Percentiles rank a stretch among this genome's conserved stretches.
Evolutionary conservation across 2,888 invertebrate species (phyloP).

Genomic region (Acleris cristana): DNA sequence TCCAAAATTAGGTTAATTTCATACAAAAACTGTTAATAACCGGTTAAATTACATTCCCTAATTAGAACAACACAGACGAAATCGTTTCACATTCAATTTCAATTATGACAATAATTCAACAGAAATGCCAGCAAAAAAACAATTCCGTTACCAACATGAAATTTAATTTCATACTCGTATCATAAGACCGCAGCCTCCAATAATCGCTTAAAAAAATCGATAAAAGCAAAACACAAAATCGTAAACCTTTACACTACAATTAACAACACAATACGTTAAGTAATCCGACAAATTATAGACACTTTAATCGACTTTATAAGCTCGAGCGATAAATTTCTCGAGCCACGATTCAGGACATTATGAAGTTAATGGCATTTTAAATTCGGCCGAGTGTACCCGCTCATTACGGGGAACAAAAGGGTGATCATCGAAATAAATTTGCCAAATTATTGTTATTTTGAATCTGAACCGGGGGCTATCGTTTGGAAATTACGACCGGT

Average conservation of each 20-base stretch:
- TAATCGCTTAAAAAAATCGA: background rate
- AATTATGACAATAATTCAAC: too few relatives aligned
- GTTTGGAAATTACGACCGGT: constrained; percentile 46
- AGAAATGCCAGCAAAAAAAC: too few relatives aligned
- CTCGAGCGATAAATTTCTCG: constrained; percentile 39
- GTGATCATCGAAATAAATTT: constrained; percentile 76
- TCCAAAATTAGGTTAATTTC: too few relatives aligned
- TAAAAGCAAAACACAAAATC: constrained; percentile 18
- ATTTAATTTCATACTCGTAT: too few relatives aligned
- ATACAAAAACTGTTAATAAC: too few relatives aligned
- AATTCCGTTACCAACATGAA: too few relatives aligned
- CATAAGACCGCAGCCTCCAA: background rate
- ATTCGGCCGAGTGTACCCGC: constrained; percentile 57
- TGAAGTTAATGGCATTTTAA: constrained; percentile 70
- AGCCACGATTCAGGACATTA: constrained; percentile 48
- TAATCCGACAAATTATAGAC: constrained; percentile 38
- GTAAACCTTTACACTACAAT: constrained; percentile 30
- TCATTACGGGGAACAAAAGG: constrained; percentile 73
- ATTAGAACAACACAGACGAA: too few relatives aligned
- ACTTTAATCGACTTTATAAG: constrained; percentile 31
- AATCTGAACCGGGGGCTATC: constrained; percentile 55
- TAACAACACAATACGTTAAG: constrained; percentile 35
- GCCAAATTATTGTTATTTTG: constrained; percentile 78
- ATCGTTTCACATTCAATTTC: too few relatives aligned
- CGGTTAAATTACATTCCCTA: too few relatives aligned